Evolutionary conservation across 2,888 invertebrate species (phyloP).

Genomic region (Hedya salicella): DNA sequence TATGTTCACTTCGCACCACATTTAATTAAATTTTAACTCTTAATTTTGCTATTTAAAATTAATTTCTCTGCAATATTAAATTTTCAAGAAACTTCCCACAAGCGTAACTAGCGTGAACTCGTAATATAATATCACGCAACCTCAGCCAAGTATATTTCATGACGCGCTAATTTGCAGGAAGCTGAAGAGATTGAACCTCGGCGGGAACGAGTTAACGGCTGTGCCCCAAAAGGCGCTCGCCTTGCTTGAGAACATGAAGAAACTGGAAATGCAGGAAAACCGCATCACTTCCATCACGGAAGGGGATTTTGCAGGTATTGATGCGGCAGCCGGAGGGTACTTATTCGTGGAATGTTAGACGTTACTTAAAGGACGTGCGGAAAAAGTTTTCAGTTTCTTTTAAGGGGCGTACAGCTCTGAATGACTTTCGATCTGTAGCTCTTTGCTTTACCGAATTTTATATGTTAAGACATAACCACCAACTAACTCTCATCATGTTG

Average conservation of each 20-base stretch:
- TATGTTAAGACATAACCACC: too few relatives aligned
- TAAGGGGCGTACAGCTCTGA: too few relatives aligned
- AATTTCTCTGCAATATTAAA: too few relatives aligned
- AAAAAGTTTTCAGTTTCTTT: background rate
- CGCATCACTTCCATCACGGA: slow-evolving; percentile 90
- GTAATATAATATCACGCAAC: background rate
- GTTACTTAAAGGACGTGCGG: background rate
- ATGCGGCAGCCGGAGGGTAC: background rate
- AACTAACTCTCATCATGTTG: too few relatives aligned
- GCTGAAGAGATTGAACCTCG: slow-evolving; percentile 93
- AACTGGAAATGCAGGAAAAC: slow-evolving; percentile 95
- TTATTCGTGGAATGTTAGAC: background rate
- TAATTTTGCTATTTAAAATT: too few relatives aligned
- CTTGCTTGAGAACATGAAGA: slow-evolving; percentile 91
- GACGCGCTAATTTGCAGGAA: slow-evolving; percentile 81
- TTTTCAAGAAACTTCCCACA: too few relatives aligned
- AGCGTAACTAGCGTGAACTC: background rate
- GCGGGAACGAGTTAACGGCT: slow-evolving; percentile 91
- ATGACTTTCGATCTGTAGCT: too few relatives aligned
- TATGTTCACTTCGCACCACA: too few relatives aligned
- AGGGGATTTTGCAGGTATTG: slow-evolving; percentile 93
- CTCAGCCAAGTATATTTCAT: too few relatives aligned
- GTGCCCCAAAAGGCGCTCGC: slow-evolving; percentile 93
- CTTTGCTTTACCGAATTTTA: too few relatives aligned
- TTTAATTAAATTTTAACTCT: too few relatives aligned